Base-by-base conservation (phyloP, 1,140 invertebrate species). In the Thaumatotibia leucotreta region DNA sequence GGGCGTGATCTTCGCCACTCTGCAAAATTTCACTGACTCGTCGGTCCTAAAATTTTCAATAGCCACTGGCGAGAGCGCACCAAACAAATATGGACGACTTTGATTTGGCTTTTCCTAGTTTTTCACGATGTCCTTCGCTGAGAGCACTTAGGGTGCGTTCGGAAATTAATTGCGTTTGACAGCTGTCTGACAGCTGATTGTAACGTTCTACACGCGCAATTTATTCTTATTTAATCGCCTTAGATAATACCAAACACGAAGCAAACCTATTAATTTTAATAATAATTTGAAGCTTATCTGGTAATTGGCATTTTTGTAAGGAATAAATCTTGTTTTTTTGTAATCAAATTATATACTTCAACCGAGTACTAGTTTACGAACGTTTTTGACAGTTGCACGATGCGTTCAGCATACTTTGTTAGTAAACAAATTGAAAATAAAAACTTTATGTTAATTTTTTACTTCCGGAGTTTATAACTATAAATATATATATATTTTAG, bases 1-100 rank as follows among this genome's bases (percentile, higher is more conserved):
- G 54, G 86, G 87, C 66, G 84, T 88, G 72, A 88, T 80, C 70
- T 90, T 88, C 77, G 89, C 87, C 86, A 90, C 86, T 82, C 68
- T 89, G 84, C 74, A 69, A 64, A 77, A 69, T 86, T 81, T 75
- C 39, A 66, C 61, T 63, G 63, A 67, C 66, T 66, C 76, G 74
- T 81, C 63, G 50, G 69, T 63, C 63, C 70, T 75, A 69, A 82
- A 81, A 73, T 61, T 75, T 50, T 70, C 71, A 65, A 65, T 32
- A 52, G 6, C 45, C 64, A 22, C 23, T 20, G 49, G 39, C 33
- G 11, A 64, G 33, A 24, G 6, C 23, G 33, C 73, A 74, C 69
- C 70, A 77, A 75, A 76, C 72, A 83, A 82, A 77, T 83, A 83
- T 85, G 83, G 81, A 72, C 74, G 80, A 68, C 64, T 67, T 73